phyloP scores from a whole-genome alignment of 2,797 vertebrate genomes.

The Siniperca undulata region DNA sequence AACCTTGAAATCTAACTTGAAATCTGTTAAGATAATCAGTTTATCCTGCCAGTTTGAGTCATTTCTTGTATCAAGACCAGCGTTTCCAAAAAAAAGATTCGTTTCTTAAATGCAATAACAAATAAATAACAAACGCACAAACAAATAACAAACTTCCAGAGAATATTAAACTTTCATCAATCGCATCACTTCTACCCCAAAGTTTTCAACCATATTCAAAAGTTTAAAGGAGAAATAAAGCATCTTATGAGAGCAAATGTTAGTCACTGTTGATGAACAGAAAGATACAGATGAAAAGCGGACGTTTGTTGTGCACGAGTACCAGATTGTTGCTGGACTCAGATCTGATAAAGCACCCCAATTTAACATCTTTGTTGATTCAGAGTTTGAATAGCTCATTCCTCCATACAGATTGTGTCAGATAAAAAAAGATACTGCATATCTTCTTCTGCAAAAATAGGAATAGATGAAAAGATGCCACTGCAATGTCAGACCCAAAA shows the following conservation, averaged over 20 bases:
- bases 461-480: constrained; percentile 13
- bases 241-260: neutral
- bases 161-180: neutral
- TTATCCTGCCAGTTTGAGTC: constrained; percentile 17
- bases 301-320: neutral
- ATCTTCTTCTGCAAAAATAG: constrained; percentile 15
- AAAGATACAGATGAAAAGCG: neutral
- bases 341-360: constrained; percentile 44
- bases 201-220: neutral
- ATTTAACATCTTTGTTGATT: constrained; percentile 52
- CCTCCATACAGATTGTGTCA: constrained; percentile 51
- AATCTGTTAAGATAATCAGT: constrained; percentile 33
- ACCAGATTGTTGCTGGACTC: neutral
- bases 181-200: neutral
- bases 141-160: neutral
- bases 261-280: neutral
- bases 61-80: neutral
- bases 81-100: neutral
- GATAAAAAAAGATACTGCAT: constrained; percentile 51
- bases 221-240: neutral
- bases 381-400: constrained; percentile 64
- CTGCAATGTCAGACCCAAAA: neutral
- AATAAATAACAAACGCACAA: too few species aligned
- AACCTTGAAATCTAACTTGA: constrained; percentile 38
- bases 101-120: neutral